Evolutionary conservation across 1,140 invertebrate genomes (phyloP).

Genomic region (Heliconius eleuchia): DNA sequence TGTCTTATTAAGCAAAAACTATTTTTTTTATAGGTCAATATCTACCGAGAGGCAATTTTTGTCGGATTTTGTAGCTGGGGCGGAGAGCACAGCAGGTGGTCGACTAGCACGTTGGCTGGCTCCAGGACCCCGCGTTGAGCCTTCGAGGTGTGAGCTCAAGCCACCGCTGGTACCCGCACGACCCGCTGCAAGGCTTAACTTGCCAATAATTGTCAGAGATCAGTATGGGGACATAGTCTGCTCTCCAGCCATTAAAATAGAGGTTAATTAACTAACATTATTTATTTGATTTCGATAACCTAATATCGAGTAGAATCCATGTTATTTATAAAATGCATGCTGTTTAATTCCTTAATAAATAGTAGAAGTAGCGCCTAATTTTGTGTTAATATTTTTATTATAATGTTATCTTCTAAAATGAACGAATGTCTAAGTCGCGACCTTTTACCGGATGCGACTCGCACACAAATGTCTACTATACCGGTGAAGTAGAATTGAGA

Average conservation of each 20-base stretch:
- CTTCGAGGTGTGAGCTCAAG: slow-evolving; percentile 91
- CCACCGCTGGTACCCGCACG: slow-evolving; percentile 89
- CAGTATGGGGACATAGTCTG: slow-evolving; percentile 95
- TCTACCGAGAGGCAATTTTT: slow-evolving; percentile 96
- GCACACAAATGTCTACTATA: slow-evolving; percentile 5
- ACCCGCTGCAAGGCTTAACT: slow-evolving; percentile 90
- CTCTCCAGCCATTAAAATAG: slow-evolving; percentile 92
- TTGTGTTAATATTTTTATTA: neutral
- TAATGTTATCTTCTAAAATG: neutral
- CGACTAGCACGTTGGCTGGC: slow-evolving; percentile 96
- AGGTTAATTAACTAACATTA: slow-evolving; percentile 79
- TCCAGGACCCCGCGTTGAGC: slow-evolving; percentile 95
- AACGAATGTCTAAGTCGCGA: neutral
- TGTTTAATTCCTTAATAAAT: neutral
- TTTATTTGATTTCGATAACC: neutral
- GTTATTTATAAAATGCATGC: neutral
- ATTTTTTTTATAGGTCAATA: slow-evolving; percentile 50
- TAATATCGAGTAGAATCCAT: neutral
- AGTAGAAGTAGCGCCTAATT: neutral
- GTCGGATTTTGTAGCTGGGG: slow-evolving; percentile 94
- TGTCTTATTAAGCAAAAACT: too few relatives aligned
- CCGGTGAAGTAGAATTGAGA: slow-evolving; percentile 5
- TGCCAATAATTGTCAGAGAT: slow-evolving; percentile 93
- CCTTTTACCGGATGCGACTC: neutral
- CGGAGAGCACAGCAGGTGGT: slow-evolving; percentile 93